Evolutionary conservation across 2,113 vertebrate species (phyloP), one percentile per base, ranked within the genome.

Genomic region (Anoplopoma fimbria): DNA sequence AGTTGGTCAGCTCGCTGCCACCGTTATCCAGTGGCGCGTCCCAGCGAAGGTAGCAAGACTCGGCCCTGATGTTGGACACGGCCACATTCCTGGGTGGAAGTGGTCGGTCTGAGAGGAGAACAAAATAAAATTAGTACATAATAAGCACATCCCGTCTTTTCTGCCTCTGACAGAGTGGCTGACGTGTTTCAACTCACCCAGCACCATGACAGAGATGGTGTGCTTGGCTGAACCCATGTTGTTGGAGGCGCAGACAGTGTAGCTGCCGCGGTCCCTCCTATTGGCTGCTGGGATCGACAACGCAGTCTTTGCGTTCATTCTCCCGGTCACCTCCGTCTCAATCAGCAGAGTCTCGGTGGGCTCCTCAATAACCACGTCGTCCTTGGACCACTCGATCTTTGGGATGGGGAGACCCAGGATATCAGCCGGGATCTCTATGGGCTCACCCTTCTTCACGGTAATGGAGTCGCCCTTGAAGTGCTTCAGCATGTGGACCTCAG

Each of bases 1-100:
- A 99, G 91, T 99, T 99, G 14, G 97, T 97, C 83, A 99, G 96
- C 89, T 98, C 97, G 92, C 97, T 99, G 92, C 98, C 98, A 45
- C 98, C 98, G 61, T 97, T 95, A 89, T 99, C 97, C 67, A 96
- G 89, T 36, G 98, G 98, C 0, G 95, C 91, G 47, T 99, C 97
- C 97, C 98, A 99, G 0, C 95, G 95, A 69, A 99, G 94, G 72
- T 95, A 96, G 91, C 98, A 99, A 55, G 96, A 98, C 87, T 97
- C 95, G 3, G 96, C 96, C 93, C 95, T 98, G 90, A 99, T 97
- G 69, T 98, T 97, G 86, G 97, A 97, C 79, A 99, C 96, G 4
- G 93, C 75, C 81, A 99, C 67, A 79, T 99, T 99, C 93, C 97
- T 97, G 81, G 98, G 97, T 84, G 98, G 98, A 73, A 96, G 95